Base-by-base conservation (phyloP, 1,140 invertebrate genomes). In the Parasteatoda tepidariorum region DNA sequence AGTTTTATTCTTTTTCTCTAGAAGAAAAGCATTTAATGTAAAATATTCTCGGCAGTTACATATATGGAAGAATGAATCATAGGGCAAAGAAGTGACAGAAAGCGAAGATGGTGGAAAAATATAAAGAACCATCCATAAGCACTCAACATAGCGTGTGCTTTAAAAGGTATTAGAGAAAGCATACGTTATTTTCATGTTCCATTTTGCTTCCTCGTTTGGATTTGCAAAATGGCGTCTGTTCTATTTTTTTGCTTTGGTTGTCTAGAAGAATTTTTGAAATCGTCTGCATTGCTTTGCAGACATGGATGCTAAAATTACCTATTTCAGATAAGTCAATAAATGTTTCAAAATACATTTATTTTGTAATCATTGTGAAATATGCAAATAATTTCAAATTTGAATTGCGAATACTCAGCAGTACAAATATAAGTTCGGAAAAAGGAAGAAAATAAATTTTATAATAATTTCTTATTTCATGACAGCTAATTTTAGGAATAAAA, bases 111-210 rank as follows among this genome's bases (percentile, higher is more conserved):
- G n/a, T 18, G 2, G 18, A 82, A 70, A 62, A 67, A 82, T 62
- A 41, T 22, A 61, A 82, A 64, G n/a, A 41, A 57, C 64, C 66
- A 30, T n/a, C 78, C 55, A 31, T 70, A 61, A 82, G 78, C 67
- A 82, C 54, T 82, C 55, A 70, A 38, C 13, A 31, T 48, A 68
- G 7, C 78, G 66, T 82, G 33, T 26, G 67, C 66, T 82, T 70
- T 82, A 82, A 82, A 82, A 82, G 67, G 78, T 64, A 82, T 82
- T 82, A 82, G 34, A 11, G 2, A 31, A 18, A 71, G 78, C 78
- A 82, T 82, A 82, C 41, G 78, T 82, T 82, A 70, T 71, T 78
- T 70, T 82, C 67, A 70, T 30, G 55, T 59, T 33, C 66, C 67
- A 70, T 70, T 82, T 82, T 82, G 30, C 54, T 28, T n/a, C 54